Base-by-base conservation (phyloP, 2,888 invertebrate genomes). In the Thera britannica region DNA sequence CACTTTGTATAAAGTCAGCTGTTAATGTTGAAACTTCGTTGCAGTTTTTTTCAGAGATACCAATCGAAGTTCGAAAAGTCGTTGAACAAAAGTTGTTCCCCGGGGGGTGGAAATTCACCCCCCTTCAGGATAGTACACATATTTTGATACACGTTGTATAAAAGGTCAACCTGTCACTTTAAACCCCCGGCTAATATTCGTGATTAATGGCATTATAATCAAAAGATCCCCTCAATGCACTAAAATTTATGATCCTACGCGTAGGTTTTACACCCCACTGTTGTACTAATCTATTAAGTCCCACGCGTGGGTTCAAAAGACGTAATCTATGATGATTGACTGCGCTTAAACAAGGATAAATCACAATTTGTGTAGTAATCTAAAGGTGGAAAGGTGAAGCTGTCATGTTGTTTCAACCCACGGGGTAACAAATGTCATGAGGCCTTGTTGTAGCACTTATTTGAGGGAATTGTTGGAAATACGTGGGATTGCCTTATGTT, bases 401-500 rank as follows among this genome's bases (percentile, higher is more conserved):
- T 57, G 48, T 8, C 56, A 46, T 65, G 23, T 61, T 54, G 58
- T 44, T 57, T 58, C 70, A 49, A 44, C 66, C 68, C 60, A 68
- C 71, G 66, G 62, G 44, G 11, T 11, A 23, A 5, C 54, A 59
- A 59, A 67, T 67, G 65, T 59, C 64, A 67, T 44, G 51, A 55
- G 58, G 38, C 11, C 35, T 38, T 60, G 12, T 56, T 58, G 7
- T 38, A 60, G 38, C 7, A 38, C 7, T 56, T 7, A n/a, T 57
- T 57, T 11, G 44, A 34, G 7, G 46, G 2, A 8, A 48, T 56
- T 48, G 41, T 52, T 41, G 23, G 8, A 52, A 52, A 52, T 52
- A 62, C 62, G 62, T 56, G 56, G 48, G 35, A 48, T 62, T 49
- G 2, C 11, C n/a, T 12, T 12, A 51, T 12, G 38, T 9, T 51